Evolutionary conservation across 2,888 invertebrate genomes (phyloP), one percentile per base, ranked within the genome.

Genomic region (Parthenolecanium corni): DNA sequence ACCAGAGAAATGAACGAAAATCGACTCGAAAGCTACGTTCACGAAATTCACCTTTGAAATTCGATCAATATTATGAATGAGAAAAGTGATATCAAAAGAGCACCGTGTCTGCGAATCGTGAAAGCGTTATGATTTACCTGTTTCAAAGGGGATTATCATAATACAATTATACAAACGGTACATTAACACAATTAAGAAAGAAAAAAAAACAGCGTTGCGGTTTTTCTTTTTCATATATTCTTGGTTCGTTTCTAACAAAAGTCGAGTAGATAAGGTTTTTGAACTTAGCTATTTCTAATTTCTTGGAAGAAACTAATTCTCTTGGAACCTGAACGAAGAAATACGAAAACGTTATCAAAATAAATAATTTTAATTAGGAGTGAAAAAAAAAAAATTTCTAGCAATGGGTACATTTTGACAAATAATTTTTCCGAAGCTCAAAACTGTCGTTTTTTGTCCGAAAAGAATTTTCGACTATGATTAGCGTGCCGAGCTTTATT

Each of bases 71-170:
- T 31, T 31, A 31, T 31, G 31, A 6, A n/a, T 31, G 5, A 31
- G 31, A 31, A 31, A 31, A 31, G 9, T 31, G 31, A 31, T 31
- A 31, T 31, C 31, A 31, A 31, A 31, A 31, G 31, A 31, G 9
- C 4, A 31, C 9, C 31, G 31, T 9, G 31, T 31, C 31, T 9
- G 31, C 31, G 31, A 31, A 31, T 6, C 31, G 31, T 31, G 31
- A 31, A 31, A 4, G 31, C 31, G 31, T 31, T 31, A 31, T 31
- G 9, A 31, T 53, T n/a, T 53, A 53, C 53, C 25, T 16, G 20
- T 53, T 53, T 53, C 23, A 40, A 21, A 53, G n/a, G 38, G 52
- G 53, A 53, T 53, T 53, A 51, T 51, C n/a, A 4, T 53, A 53
- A 57, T 57, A 47, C 57, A 31, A 57, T 57, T 57, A 57, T n/a